A percentile compares a stretch with the other conserved stretches of the same genome.
These are phyloP conservation scores for Alca torda DNA, from an alignment of 2,797 vertebrate genomes.

Conservation along the genomic window DNA sequence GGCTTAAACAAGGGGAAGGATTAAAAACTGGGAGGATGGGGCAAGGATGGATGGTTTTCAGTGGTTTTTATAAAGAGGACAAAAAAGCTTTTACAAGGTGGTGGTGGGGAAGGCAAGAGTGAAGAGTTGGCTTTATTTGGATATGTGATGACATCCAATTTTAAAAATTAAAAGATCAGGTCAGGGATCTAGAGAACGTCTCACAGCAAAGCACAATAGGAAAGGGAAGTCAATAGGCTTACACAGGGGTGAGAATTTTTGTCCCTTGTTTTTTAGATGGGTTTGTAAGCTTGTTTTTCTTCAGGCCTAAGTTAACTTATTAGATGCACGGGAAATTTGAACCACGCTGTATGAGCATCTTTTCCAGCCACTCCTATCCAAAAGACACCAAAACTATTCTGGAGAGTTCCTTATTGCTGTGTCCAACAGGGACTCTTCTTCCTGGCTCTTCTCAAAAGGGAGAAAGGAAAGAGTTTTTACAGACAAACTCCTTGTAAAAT, in stretches of 20 bases:
- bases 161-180: not conserved
- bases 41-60: not conserved
- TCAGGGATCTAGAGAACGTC: not conserved
- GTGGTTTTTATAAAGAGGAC: not conserved
- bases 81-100: not conserved
- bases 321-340: not conserved
- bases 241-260: not conserved
- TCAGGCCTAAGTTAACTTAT: not conserved
- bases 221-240: not conserved
- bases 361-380: not conserved
- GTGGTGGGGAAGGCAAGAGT: not conserved
- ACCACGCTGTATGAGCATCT: no score
- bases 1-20: not conserved
- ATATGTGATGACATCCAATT: not conserved
- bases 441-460: not conserved
- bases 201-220: not conserved
- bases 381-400: not conserved
- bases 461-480: not conserved
- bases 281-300: not conserved
- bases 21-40: not conserved
- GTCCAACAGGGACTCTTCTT: not conserved
- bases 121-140: not conserved
- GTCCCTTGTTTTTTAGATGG: accelerated
- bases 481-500: not conserved
- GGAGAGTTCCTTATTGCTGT: not conserved